These are phyloP conservation scores for Drosophila paranaensis DNA, from an alignment of 2,888 invertebrate genomes.

Conservation along the genomic window DNA sequence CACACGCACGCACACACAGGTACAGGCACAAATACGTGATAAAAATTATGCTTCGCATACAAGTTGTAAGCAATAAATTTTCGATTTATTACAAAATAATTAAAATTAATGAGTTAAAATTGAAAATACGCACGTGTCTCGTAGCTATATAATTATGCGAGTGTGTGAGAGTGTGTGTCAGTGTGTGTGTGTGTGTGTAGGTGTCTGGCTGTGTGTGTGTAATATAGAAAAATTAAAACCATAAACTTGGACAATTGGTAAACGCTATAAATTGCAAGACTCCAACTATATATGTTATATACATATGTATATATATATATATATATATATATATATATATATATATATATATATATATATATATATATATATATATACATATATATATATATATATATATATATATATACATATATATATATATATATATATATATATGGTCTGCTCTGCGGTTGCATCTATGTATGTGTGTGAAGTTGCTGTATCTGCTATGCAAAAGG, in stretches of 20 bases:
- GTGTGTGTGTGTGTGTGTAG: too few species aligned
- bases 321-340: slow-evolving; percentile 1
- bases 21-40: slow-evolving; percentile 59
- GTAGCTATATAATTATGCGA: slow-evolving; percentile 20
- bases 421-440: slow-evolving; percentile 1
- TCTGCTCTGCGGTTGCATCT: slow-evolving; percentile 3
- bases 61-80: slow-evolving; percentile 78
- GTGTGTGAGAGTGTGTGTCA: slow-evolving; percentile 4
- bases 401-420: slow-evolving; percentile 5
- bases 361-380: too few species aligned
- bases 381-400: slow-evolving; percentile 5
- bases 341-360: slow-evolving; percentile 2
- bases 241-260: slow-evolving; percentile 70
- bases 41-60: slow-evolving; percentile 70
- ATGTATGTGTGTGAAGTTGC: not conserved
- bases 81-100: slow-evolving; percentile 80
- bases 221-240: slow-evolving; percentile 62
- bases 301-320: slow-evolving; percentile 3
- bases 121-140: slow-evolving; percentile 75
- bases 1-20: too few species aligned
- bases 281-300: not conserved
- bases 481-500: slow-evolving; percentile 33
- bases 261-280: slow-evolving; percentile 47
- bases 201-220: slow-evolving; percentile 2
- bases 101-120: slow-evolving; percentile 80